A percentile compares a stretch with the other conserved stretches of the same genome.
Conservation (phyloP, 2,113 vertebrate species). For the Scomber scombrus region DNA sequence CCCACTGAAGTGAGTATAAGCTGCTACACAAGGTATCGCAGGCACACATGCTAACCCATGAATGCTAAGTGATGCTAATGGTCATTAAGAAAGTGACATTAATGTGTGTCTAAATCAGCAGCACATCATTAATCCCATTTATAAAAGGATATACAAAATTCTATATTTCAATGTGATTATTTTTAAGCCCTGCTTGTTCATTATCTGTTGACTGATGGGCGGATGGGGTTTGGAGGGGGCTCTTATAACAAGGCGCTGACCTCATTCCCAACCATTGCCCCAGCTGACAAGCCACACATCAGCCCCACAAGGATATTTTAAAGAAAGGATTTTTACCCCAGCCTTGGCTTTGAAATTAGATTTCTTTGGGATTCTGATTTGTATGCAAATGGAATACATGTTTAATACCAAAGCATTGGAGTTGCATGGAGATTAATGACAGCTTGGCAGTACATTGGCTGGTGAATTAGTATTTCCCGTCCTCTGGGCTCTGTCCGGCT, state of each 20-base stretch:
- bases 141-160: neutral
- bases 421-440: constrained; percentile 72
- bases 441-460: constrained; percentile 54
- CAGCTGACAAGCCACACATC: constrained; percentile 20
- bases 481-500: constrained; percentile 55
- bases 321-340: constrained; percentile 36
- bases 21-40: neutral
- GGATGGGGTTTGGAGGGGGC: neutral
- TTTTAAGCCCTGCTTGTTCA: constrained; percentile 2
- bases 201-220: constrained; percentile 2
- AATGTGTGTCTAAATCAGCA: constrained; percentile 11
- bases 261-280: constrained; percentile 27
- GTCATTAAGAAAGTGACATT: neutral
- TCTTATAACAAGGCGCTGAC: constrained; percentile 39
- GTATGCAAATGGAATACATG: constrained; percentile 75
- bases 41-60: neutral
- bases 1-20: neutral
- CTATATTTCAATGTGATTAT: constrained; percentile 39
- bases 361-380: constrained; percentile 70
- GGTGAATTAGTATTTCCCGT: constrained; percentile 66
- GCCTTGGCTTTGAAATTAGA: constrained; percentile 57
- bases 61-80: neutral
- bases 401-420: constrained; percentile 67
- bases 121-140: constrained; percentile 11
- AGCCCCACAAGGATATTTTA: constrained; percentile 28